A percentile compares a stretch with the other conserved stretches of the same genome.
Conservation (phyloP, 2,797 vertebrate species). For the Epinephelus malabaricus region DNA sequence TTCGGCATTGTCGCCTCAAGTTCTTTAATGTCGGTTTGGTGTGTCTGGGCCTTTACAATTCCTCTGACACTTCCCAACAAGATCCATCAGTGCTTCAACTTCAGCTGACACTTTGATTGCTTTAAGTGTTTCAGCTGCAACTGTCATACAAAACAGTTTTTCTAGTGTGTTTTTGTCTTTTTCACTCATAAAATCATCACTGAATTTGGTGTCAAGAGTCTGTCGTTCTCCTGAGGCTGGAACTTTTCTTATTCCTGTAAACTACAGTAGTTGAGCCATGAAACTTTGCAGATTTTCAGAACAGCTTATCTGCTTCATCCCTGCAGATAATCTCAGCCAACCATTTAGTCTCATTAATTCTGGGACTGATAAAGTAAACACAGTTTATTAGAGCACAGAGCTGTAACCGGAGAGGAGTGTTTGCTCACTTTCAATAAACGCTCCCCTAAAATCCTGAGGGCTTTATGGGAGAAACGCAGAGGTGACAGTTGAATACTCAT, state of each 20-base stretch:
- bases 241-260: constrained; percentile 25
- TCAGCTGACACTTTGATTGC: background rate
- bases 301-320: constrained; percentile 60
- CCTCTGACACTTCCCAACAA: background rate
- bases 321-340: constrained; percentile 33
- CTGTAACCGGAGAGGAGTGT: constrained; percentile 69
- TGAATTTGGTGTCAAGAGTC: background rate
- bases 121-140: background rate
- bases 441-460: constrained; percentile 67
- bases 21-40: too few relatives aligned
- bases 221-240: background rate
- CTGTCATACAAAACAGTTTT: background rate
- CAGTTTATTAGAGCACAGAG: constrained; percentile 67
- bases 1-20: too few relatives aligned
- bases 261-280: constrained; percentile 16
- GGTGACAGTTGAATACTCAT: constrained; percentile 62
- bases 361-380: constrained; percentile 71
- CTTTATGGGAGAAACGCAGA: constrained; percentile 56
- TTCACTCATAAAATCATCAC: background rate
- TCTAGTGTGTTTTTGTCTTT: background rate
- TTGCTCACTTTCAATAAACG: constrained; percentile 78
- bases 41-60: too few relatives aligned
- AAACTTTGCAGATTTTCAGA: constrained; percentile 53
- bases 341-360: constrained; percentile 77
- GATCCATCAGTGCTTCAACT: background rate